Percentiles rank a stretch among this genome's conserved stretches.
Conservation (phyloP, 2,888 invertebrate genomes). For the Dryocosmus kuriphilus region DNA sequence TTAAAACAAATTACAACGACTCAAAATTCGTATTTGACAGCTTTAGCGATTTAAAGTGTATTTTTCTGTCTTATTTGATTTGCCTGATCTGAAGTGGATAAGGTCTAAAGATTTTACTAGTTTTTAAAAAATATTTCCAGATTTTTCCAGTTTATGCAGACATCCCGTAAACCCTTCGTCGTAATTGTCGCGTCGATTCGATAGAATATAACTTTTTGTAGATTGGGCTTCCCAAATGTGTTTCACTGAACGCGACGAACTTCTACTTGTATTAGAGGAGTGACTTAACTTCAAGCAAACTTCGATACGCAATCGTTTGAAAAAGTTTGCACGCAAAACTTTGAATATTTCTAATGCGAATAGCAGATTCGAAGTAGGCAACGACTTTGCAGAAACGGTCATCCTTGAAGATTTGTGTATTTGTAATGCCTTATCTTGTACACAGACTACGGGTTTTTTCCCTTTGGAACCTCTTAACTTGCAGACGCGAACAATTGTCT, state of each 20-base stretch:
- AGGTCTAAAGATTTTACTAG: background rate
- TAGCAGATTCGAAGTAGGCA: slow-evolving; percentile 42
- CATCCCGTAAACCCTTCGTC: slow-evolving; percentile 35
- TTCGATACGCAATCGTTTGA: slow-evolving; percentile 19
- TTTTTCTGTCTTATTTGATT: too few relatives aligned
- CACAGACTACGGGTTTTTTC: slow-evolving; percentile 55
- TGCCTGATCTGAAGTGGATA: too few relatives aligned
- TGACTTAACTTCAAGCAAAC: slow-evolving; percentile 54
- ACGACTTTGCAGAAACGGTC: slow-evolving; percentile 44
- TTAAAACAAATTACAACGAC: too few relatives aligned
- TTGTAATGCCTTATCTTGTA: slow-evolving; percentile 58
- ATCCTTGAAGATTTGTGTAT: slow-evolving; percentile 52
- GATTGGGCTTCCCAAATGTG: slow-evolving; percentile 49
- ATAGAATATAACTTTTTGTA: slow-evolving; percentile 33
- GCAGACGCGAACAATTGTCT: slow-evolving; percentile 41
- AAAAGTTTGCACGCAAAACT: slow-evolving; percentile 3
- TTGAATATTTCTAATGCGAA: background rate
- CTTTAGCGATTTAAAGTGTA: too few relatives aligned
- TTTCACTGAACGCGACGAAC: slow-evolving; percentile 54
- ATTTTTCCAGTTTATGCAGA: slow-evolving; percentile 43
- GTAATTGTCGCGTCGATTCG: slow-evolving; percentile 4
- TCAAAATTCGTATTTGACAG: too few relatives aligned
- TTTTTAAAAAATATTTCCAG: slow-evolving; percentile 34
- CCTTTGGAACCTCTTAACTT: slow-evolving; percentile 43
- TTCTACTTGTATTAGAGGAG: slow-evolving; percentile 54